A percentile compares a stretch with the other conserved stretches of the same genome.
Conservation (phyloP, 1,140 invertebrate species). For the Aricia agestis region DNA sequence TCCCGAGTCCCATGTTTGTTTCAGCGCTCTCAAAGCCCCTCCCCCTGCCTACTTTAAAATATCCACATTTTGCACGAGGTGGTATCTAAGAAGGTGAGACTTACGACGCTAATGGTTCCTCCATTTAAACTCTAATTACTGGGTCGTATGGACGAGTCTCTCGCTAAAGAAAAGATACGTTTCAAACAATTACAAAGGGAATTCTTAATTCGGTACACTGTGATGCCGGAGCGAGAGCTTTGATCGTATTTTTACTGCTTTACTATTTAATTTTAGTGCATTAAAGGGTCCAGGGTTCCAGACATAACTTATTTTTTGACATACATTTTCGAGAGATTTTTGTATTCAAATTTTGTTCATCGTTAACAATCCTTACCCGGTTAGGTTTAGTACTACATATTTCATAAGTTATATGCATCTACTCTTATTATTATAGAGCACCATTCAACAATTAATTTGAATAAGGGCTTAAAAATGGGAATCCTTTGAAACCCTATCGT, state of each 20-base stretch:
- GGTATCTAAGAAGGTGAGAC: constrained; percentile 31
- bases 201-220: constrained; percentile 4
- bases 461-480: too few relatives aligned
- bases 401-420: too few relatives aligned
- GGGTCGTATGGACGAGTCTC: constrained; percentile 6
- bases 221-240: not conserved
- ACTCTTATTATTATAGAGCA: not conserved
- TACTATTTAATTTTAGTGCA: too few relatives aligned
- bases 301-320: too few relatives aligned
- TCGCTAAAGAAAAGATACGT: constrained; percentile 11
- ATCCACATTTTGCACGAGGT: constrained; percentile 27
- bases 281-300: too few relatives aligned
- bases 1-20: constrained; percentile 48
- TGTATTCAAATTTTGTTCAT: too few relatives aligned
- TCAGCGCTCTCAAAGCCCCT: constrained; percentile 35
- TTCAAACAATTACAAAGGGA: constrained; percentile 9
- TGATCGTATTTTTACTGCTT: not conserved
- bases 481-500: not conserved
- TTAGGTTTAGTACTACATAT: too few relatives aligned
- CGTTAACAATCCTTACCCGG: too few relatives aligned
- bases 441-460: not conserved
- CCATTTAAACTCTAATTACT: constrained; percentile 22
- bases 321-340: too few relatives aligned
- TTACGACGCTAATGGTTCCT: constrained; percentile 23
- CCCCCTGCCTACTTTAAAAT: constrained; percentile 25